These are phyloP conservation scores for Dicaeum eximium DNA, from an alignment of 2,113 vertebrate species.

Conservation along the genomic window DNA sequence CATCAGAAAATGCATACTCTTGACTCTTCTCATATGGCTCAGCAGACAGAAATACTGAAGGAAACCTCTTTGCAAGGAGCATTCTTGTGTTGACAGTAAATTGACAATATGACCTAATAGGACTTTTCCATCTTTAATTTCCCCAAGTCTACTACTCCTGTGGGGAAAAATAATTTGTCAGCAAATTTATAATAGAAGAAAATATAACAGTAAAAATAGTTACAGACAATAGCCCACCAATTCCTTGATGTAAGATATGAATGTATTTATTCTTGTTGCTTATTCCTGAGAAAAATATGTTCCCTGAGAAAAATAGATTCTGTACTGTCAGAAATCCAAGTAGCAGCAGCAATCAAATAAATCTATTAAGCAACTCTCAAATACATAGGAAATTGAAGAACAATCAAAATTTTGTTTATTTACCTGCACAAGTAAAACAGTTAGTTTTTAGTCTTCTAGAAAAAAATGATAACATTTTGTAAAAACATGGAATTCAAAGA, in stretches of 20 bases:
- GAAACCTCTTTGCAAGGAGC: neutral
- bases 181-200: slow-evolving; percentile 20
- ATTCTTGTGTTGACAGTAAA: slow-evolving; percentile 31
- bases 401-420: neutral
- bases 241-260: slow-evolving; percentile 9
- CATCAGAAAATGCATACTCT: neutral
- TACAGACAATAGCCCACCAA: neutral
- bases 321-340: neutral
- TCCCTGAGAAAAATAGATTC: neutral
- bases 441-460: neutral
- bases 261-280: neutral
- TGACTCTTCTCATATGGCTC: neutral
- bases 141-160: neutral
- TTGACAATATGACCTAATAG: slow-evolving; percentile 37
- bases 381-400: neutral
- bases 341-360: neutral
- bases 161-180: slow-evolving; percentile 53
- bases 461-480: neutral
- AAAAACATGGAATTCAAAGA: neutral
- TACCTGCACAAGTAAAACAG: neutral
- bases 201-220: slow-evolving; percentile 34
- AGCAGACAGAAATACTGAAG: neutral
- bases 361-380: neutral
- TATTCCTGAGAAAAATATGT: neutral
- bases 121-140: slow-evolving; percentile 43